Base-by-base conservation (phyloP, 2,113 vertebrate species). In the Solea solea region DNA sequence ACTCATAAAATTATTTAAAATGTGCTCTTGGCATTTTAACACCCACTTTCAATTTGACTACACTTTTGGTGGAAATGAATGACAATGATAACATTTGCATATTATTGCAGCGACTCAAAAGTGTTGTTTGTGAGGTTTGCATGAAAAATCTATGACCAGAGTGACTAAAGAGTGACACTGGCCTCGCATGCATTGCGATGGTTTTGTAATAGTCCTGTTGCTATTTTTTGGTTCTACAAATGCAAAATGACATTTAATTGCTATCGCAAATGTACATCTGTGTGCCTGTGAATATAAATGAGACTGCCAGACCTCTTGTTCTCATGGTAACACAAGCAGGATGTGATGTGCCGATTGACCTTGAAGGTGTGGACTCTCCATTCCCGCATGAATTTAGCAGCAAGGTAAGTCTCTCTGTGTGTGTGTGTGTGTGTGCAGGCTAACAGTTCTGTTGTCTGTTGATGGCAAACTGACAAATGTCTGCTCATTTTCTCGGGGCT, bases 261-360 rank as follows among this genome's bases (percentile, higher is more conserved):
- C 79, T 59, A 69, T 78, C 84, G 77, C 84, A 85, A 91, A 91
- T 86, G 81, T 89, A 90, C 85, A 91, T 90, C 71, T 85, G 80
- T 85, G 78, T 89, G 80, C 85, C 87, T 88, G 83, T 89, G 89
- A 91, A 90, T 92, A 85, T 90, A 76, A 91, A 92, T 90, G 74
- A 90, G 85, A 77, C 71, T 77, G 80, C 77, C 3, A 11, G 83
- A 80, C 74, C 76, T 83, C 85, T 85, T 88, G 91, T 92, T 92
- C 91, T 91, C 90, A 90, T 91, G 89, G 91, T 89, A 92, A 92
- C 90, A 89, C 85, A 68, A 86, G 78, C 74, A 75, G 87, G 75
- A 86, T 85, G 82, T 82, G 79, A 87, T 80, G 77, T 63, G 80
- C 81, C 83, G 81, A 89, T 88, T 90, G 88, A 92, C 91, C 91